Evolutionary conservation across 2,113 vertebrate genomes (phyloP).

Genomic region (Corythoichthys intestinalis): DNA sequence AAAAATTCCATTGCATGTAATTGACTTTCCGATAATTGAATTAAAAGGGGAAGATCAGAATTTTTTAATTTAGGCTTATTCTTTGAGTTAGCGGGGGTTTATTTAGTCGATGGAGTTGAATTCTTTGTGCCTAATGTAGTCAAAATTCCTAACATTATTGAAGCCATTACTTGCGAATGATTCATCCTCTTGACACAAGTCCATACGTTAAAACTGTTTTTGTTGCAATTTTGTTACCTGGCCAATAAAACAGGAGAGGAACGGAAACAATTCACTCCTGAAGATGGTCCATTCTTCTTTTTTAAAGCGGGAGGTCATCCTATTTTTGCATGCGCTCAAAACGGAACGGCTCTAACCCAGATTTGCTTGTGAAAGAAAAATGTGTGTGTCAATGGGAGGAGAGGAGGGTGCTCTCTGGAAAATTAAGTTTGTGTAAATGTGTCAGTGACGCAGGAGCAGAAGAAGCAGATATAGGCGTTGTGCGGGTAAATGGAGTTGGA

Average conservation of each 20-base stretch:
- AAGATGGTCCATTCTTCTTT: slow-evolving; percentile 11
- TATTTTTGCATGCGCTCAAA: slow-evolving; percentile 69
- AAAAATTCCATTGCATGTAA: too few relatives aligned
- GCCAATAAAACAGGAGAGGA: neutral
- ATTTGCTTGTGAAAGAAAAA: slow-evolving; percentile 46
- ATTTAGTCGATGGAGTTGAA: too few relatives aligned
- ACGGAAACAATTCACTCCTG: neutral
- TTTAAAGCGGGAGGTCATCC: slow-evolving; percentile 54
- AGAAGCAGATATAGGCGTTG: slow-evolving; percentile 23
- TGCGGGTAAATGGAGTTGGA: slow-evolving; percentile 26
- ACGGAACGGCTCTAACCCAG: slow-evolving; percentile 65
- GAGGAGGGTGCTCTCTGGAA: slow-evolving; percentile 26
- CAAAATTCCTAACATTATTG: too few relatives aligned
- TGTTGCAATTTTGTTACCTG: neutral
- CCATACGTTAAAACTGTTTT: neutral
- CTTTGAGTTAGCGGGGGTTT: too few relatives aligned
- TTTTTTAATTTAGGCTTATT: too few relatives aligned
- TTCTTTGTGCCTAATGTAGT: too few relatives aligned
- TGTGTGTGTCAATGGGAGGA: slow-evolving; percentile 13
- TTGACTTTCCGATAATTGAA: too few relatives aligned
- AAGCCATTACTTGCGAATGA: neutral
- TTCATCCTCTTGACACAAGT: neutral
- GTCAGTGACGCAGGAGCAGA: slow-evolving; percentile 58
- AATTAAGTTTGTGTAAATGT: slow-evolving; percentile 48
- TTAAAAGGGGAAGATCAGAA: too few relatives aligned